A percentile compares a stretch with the other conserved stretches of the same genome.
phyloP scores from a whole-genome alignment of 2,113 vertebrate genomes.

The Zapus hudsonius region DNA sequence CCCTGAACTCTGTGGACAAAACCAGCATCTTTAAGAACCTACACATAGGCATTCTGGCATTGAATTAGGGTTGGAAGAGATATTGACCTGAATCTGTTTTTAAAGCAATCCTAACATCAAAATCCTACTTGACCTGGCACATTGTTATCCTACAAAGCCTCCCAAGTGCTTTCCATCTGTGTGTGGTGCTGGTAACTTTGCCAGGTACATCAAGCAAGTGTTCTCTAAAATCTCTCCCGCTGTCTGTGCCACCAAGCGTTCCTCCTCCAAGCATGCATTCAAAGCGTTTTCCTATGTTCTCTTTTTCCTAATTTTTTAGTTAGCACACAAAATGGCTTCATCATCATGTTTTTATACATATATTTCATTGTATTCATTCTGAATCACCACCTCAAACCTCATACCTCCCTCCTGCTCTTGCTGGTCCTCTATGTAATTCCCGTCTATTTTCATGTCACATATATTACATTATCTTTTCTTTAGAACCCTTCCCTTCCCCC shows the following conservation, averaged over 20 bases:
- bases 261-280: background rate
- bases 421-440: background rate
- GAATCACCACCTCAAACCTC: background rate
- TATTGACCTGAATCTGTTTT: background rate
- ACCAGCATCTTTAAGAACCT: background rate
- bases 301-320: too few species aligned
- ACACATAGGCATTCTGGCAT: too few species aligned
- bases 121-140: background rate
- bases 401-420: too few species aligned
- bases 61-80: background rate
- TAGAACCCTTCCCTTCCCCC: too few species aligned
- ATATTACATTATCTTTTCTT: background rate
- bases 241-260: accelerated
- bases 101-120: background rate
- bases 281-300: too few species aligned
- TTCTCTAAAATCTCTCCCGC: background rate
- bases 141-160: background rate
- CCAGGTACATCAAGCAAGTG: background rate
- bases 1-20: background rate
- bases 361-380: background rate
- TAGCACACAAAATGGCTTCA: too few species aligned
- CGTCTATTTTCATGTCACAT: background rate
- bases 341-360: background rate
- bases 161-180: background rate
- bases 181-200: background rate